phyloP scores from a whole-genome alignment of 1,140 invertebrate genomes.

The Aphaenogaster rudis region DNA sequence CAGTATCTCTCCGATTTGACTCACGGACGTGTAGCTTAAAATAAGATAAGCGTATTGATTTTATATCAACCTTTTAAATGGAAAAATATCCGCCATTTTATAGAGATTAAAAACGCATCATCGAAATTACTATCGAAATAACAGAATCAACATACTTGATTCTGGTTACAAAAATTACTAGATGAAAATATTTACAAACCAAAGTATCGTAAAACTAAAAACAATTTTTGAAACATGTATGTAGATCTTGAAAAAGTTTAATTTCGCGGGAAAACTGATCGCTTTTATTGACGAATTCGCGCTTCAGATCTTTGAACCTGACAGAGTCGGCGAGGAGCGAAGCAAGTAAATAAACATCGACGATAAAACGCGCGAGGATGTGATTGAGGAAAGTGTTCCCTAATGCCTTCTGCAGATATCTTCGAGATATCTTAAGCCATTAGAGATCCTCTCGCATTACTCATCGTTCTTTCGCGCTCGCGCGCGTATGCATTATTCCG shows the following conservation, averaged over 20 bases:
- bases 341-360: not conserved
- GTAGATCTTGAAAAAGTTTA: not conserved
- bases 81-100: not conserved
- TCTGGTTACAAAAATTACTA: not conserved
- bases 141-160: not conserved
- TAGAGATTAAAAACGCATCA: not conserved
- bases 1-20: not conserved
- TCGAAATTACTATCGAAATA: no score
- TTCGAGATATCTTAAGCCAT: conserved; percentile 40
- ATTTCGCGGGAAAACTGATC: not conserved
- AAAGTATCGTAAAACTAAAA: not conserved
- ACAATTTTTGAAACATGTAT: not conserved
- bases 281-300: not conserved
- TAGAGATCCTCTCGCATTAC: conserved; percentile 55
- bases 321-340: not conserved
- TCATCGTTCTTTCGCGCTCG: conserved; percentile 50
- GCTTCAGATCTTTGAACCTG: not conserved
- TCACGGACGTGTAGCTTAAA: not conserved
- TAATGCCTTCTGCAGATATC: conserved; percentile 30
- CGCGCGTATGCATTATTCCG: conserved; percentile 55
- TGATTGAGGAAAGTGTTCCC: conserved; percentile 30
- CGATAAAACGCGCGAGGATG: not conserved
- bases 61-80: not conserved
- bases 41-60: not conserved
- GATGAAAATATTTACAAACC: not conserved